Conservation (phyloP, 1,140 invertebrate genomes). For the Apis mellifera region DNA sequence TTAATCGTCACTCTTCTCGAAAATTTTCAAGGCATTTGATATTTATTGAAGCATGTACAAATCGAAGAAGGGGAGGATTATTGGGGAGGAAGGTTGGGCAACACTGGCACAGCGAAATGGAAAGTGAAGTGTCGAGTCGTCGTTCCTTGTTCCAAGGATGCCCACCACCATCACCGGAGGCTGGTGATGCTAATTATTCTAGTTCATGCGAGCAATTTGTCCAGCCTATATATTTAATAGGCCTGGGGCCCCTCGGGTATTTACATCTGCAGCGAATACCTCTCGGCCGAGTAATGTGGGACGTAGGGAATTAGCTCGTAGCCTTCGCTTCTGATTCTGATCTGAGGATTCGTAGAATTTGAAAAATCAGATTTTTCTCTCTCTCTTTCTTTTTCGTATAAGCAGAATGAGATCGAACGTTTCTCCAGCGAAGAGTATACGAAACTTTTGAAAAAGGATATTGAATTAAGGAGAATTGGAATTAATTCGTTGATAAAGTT, state of each 20-base stretch:
- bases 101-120: not conserved
- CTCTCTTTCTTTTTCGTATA: too few relatives aligned
- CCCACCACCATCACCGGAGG: conserved; percentile 54
- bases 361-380: too few relatives aligned
- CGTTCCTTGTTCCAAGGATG: conserved; percentile 26
- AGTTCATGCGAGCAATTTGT: conserved; percentile 78
- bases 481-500: not conserved
- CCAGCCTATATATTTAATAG: conserved; percentile 76
- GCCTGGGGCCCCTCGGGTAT: conserved; percentile 70
- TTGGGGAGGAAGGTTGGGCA: too few relatives aligned
- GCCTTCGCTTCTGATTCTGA: not conserved
- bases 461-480: too few relatives aligned
- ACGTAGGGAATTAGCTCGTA: conserved; percentile 58
- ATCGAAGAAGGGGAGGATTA: too few relatives aligned
- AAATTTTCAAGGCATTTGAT: too few relatives aligned
- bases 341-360: too few relatives aligned
- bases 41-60: too few relatives aligned
- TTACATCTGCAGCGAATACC: conserved; percentile 76
- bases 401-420: too few relatives aligned
- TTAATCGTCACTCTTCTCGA: too few relatives aligned
- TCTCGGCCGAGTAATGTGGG: conserved; percentile 45
- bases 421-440: too few relatives aligned
- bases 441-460: too few relatives aligned
- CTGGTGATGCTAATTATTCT: conserved; percentile 77
- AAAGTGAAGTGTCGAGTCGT: conserved; percentile 7